These are phyloP conservation scores for Acleris holmiana DNA, from an alignment of 2,888 invertebrate species.

Conservation along the genomic window DNA sequence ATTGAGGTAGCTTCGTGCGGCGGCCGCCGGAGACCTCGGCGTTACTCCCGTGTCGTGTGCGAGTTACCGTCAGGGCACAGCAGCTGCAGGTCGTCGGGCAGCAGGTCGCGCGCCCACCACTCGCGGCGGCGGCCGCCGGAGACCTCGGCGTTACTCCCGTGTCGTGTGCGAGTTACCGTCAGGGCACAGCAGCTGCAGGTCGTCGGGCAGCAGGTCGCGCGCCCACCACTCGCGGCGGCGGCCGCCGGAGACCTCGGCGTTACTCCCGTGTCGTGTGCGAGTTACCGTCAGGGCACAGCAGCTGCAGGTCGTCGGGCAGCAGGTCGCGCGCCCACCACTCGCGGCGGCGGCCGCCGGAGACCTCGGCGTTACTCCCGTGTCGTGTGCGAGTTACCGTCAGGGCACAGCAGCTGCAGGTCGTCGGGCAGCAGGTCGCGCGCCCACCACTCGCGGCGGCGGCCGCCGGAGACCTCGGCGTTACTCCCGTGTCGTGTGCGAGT, in stretches of 20 bases:
- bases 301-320: slow-evolving; percentile 92
- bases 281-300: slow-evolving; percentile 68
- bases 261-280: too few species aligned
- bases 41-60: too few species aligned
- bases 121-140: slow-evolving; percentile 93
- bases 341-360: slow-evolving; percentile 92
- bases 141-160: slow-evolving; percentile 88
- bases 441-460: slow-evolving; percentile 93
- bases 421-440: slow-evolving; percentile 95
- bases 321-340: slow-evolving; percentile 89
- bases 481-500: too few species aligned
- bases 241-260: background rate
- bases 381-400: slow-evolving; percentile 87
- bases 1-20: too few species aligned
- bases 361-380: too few species aligned
- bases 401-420: slow-evolving; percentile 96
- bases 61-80: slow-evolving; percentile 94
- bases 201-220: slow-evolving; percentile 94
- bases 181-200: slow-evolving; percentile 96
- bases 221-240: slow-evolving; percentile 95
- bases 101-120: slow-evolving; percentile 93
- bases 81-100: slow-evolving; percentile 93
- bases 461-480: background rate
- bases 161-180: too few species aligned
- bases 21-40: background rate